Percentiles rank a stretch among this genome's conserved stretches.
Conservation (phyloP, 2,797 vertebrate species). For the Cirrhinus molitorella region DNA sequence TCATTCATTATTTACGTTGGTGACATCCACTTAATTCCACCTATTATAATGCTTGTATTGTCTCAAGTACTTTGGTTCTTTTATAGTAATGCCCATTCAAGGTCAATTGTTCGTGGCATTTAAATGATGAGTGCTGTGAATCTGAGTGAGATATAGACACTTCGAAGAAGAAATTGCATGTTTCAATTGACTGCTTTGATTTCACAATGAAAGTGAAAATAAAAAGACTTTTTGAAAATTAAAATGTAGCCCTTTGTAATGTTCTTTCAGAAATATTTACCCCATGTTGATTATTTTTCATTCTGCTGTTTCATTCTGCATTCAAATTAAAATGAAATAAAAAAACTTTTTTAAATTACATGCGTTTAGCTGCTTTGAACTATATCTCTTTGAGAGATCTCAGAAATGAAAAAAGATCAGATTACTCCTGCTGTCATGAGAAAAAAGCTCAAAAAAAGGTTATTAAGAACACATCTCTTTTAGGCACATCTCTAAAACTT, state of each 20-base stretch:
- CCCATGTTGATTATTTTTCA: neutral
- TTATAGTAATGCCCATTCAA: constrained; percentile 60
- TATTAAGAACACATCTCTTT: constrained; percentile 22
- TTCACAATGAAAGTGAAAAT: neutral
- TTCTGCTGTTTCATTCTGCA: neutral
- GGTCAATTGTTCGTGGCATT: constrained; percentile 63
- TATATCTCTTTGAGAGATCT: neutral
- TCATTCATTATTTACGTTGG: constrained; percentile 63
- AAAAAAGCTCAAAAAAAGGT: neutral
- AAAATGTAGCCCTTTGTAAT: neutral
- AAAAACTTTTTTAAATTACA: neutral
- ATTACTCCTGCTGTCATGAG: neutral
- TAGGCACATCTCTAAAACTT: neutral
- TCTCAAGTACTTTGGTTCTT: constrained; percentile 54
- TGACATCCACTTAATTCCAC: constrained; percentile 60
- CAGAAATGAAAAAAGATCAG: neutral
- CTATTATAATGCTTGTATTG: constrained; percentile 56
- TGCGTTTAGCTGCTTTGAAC: neutral
- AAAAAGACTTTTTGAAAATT: neutral
- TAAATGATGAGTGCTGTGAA: constrained; percentile 37
- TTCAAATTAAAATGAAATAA: too few relatives aligned
- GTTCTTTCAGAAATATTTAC: neutral
- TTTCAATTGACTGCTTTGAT: neutral
- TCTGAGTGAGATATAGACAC: neutral
- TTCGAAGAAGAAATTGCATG: neutral